Conservation (phyloP, 2,888 invertebrate species). For the Eilema griseolum region DNA sequence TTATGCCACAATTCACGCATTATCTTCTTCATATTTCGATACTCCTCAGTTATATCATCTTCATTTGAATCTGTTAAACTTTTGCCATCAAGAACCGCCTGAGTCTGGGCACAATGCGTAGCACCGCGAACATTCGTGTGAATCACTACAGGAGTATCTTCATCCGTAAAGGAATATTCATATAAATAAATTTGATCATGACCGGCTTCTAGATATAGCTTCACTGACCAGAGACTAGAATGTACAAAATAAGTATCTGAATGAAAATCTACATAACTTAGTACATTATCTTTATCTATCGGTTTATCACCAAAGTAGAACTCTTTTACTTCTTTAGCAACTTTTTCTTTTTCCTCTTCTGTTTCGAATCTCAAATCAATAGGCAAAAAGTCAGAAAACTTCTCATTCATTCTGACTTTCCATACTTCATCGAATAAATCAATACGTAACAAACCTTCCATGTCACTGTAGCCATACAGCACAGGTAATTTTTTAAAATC, state of each 20-base stretch:
- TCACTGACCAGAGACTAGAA: conserved; percentile 53
- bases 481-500: conserved; percentile 60
- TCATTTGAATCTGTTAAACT: conserved; percentile 24
- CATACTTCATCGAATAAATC: conserved; percentile 40
- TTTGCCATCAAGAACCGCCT: conserved; percentile 46
- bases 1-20: conserved; percentile 63
- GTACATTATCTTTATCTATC: conserved; percentile 51
- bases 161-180: conserved; percentile 62
- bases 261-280: conserved; percentile 62
- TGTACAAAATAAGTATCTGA: conserved; percentile 68
- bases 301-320: conserved; percentile 63
- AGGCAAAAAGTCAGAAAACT: conserved; percentile 66
- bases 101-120: conserved; percentile 58
- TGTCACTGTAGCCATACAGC: conserved; percentile 62
- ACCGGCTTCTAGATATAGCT: conserved; percentile 58
- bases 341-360: conserved; percentile 54
- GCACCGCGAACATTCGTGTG: conserved; percentile 56
- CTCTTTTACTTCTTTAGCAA: conserved; percentile 57
- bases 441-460: conserved; percentile 56
- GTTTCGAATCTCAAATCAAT: conserved; percentile 61
- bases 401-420: conserved; percentile 52
- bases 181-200: conserved; percentile 65
- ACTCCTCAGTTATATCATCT: conserved; percentile 42
- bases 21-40: conserved; percentile 45
- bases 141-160: conserved; percentile 46